These are phyloP conservation scores for Nemotelus pantherinus DNA, from an alignment of 2,888 invertebrate genomes.

Conservation along the genomic window DNA sequence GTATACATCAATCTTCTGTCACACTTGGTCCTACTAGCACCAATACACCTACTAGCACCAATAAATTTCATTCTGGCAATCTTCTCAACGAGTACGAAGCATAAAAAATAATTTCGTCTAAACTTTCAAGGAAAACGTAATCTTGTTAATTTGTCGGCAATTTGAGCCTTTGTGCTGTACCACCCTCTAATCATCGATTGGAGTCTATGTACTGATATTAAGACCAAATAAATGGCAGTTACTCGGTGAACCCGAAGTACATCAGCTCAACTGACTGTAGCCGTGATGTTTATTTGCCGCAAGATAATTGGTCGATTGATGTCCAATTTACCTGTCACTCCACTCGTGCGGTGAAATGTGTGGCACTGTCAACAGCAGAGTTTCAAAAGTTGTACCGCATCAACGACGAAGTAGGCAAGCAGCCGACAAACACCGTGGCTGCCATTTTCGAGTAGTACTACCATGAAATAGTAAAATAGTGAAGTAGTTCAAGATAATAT, in stretches of 20 bases:
- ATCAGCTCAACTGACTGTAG: not conserved
- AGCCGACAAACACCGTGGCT: not conserved
- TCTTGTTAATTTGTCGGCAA: no score
- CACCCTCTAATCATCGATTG: slow-evolving; percentile 2
- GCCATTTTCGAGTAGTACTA: not conserved
- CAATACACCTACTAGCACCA: no score
- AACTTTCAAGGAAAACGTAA: no score
- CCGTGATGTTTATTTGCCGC: slow-evolving; percentile 39
- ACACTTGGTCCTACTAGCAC: no score
- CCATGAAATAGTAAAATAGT: slow-evolving; percentile 34
- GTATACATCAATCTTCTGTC: no score
- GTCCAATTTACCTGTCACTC: slow-evolving; percentile 44
- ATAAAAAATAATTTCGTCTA: no score
- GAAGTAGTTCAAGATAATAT: not conserved
- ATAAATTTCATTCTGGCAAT: no score
- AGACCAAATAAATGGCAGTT: slow-evolving; percentile 20
- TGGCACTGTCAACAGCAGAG: slow-evolving; percentile 41
- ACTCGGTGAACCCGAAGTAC: not conserved
- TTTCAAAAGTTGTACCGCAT: slow-evolving; percentile 17
- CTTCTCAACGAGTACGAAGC: no score
- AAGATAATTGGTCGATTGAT: slow-evolving; percentile 44
- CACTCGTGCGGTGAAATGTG: slow-evolving; percentile 38
- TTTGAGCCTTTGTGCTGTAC: not conserved
- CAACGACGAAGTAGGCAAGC: not conserved
- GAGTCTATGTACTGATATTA: slow-evolving; percentile 22